These are phyloP conservation scores for Heliocidaris tuberculata DNA, from an alignment of 35 echinoderm and acorn worm species.

Conservation along the genomic window DNA sequence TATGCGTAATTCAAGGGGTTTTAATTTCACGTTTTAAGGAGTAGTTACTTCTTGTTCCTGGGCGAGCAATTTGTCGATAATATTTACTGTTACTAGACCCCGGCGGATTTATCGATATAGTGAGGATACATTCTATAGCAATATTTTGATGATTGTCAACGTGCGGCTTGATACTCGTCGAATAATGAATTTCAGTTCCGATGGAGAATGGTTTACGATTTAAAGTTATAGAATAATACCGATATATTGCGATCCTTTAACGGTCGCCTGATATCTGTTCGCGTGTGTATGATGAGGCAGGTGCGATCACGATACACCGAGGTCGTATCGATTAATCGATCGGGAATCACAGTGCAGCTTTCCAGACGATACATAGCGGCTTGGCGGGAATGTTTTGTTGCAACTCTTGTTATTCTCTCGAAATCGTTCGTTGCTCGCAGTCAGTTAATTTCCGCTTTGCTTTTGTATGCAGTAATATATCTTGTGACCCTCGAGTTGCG, in stretches of 20 bases:
- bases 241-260: constrained; percentile 28
- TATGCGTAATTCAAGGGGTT: no score
- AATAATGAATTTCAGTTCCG: background rate
- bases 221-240: background rate
- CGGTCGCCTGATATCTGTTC: background rate
- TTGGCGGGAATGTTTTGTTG: constrained; percentile 29
- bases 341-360: constrained; percentile 17
- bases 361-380: constrained; percentile 17
- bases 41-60: no score
- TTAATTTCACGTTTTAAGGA: no score
- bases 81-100: no score
- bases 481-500: constrained; percentile 15
- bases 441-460: constrained; percentile 39
- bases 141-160: background rate
- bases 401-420: constrained; percentile 25
- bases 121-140: background rate
- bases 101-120: background rate
- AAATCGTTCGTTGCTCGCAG: constrained; percentile 31
- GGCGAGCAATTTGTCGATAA: no score
- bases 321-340: constrained; percentile 47
- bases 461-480: constrained; percentile 37
- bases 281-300: constrained; percentile 14
- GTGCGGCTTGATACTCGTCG: background rate
- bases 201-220: background rate
- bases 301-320: constrained; percentile 46